phyloP scores from a whole-genome alignment of 2,113 vertebrate genomes.

The Eptesicus fuscus region DNA sequence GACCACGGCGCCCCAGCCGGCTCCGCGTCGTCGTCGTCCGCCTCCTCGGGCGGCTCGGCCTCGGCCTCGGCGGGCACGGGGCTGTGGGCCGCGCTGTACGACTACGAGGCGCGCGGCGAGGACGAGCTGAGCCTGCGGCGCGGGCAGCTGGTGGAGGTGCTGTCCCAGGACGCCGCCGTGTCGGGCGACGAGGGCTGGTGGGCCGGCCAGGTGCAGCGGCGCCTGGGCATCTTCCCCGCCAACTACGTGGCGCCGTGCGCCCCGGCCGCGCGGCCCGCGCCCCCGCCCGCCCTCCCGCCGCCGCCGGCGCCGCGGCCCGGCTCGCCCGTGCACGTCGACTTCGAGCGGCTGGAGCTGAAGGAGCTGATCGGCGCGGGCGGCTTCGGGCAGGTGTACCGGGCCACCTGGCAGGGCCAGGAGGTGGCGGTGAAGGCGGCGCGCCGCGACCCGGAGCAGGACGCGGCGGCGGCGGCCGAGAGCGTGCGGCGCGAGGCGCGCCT shows the following conservation, averaged over 20 bases:
- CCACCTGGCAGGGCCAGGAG: slow-evolving; percentile 91
- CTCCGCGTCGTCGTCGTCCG: slow-evolving; percentile 80
- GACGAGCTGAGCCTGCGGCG: slow-evolving; percentile 90
- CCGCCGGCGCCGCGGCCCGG: slow-evolving; percentile 74
- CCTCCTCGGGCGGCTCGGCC: slow-evolving; percentile 83
- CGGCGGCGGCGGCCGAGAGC: slow-evolving; percentile 89
- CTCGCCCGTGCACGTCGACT: slow-evolving; percentile 87
- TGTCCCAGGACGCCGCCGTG: slow-evolving; percentile 90
- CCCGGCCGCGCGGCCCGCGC: slow-evolving; percentile 77
- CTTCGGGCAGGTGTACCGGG: slow-evolving; percentile 95
- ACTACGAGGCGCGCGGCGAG: slow-evolving; percentile 91
- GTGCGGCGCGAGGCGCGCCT: slow-evolving; percentile 93
- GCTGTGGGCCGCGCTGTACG: slow-evolving; percentile 90
- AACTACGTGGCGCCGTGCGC: slow-evolving; percentile 89
- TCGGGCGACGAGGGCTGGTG: slow-evolving; percentile 93
- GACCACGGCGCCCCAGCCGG: slow-evolving; percentile 22
- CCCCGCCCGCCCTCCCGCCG: slow-evolving; percentile 48
- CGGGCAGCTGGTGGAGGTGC: slow-evolving; percentile 90
- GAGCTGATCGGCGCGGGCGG: slow-evolving; percentile 96
- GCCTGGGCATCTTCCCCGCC: slow-evolving; percentile 91
- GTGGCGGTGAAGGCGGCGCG: slow-evolving; percentile 96
- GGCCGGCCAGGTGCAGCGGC: slow-evolving; percentile 90
- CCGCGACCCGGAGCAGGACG: slow-evolving; percentile 94
- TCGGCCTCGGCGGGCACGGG: slow-evolving; percentile 73
- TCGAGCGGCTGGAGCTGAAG: slow-evolving; percentile 89